These are phyloP conservation scores for Denticeps clupeoides DNA, from an alignment of 2,797 vertebrate genomes.

Conservation along the genomic window DNA sequence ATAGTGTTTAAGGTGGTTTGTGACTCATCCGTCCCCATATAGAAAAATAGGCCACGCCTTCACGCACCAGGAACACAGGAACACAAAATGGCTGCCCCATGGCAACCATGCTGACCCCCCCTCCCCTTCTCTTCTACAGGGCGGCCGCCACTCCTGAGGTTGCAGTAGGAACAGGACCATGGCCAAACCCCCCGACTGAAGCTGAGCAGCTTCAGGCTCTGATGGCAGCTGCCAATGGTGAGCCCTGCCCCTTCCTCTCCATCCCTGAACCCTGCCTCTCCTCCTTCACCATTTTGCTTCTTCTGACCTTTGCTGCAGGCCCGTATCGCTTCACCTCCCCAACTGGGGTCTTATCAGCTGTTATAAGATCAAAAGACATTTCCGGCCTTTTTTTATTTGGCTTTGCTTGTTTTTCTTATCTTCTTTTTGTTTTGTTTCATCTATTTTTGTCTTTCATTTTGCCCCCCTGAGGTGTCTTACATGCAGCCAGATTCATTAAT, in stretches of 20 bases:
- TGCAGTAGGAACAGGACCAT: constrained; percentile 88
- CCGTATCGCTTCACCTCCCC: no score
- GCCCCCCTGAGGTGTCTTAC: constrained; percentile 12
- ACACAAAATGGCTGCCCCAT: constrained; percentile 29
- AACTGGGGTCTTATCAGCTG: no score
- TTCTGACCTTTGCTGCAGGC: no score
- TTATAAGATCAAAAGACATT: no score
- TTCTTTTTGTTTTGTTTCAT: background rate
- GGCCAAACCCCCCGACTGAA: constrained; percentile 95
- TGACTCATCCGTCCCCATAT: no score
- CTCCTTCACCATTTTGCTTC: background rate
- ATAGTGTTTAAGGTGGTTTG: no score
- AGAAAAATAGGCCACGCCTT: no score
- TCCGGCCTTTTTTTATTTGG: no score
- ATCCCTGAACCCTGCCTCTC: constrained; percentile 1
- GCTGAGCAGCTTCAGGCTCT: constrained; percentile 94
- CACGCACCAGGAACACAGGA: constrained; percentile 4
- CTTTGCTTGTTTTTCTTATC: background rate
- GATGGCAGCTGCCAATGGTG: constrained; percentile 93
- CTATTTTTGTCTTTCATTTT: background rate
- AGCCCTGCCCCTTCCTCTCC: constrained; percentile 33
- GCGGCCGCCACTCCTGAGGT: constrained; percentile 74
- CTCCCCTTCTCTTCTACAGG: constrained; percentile 37
- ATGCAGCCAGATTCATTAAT: constrained; percentile 32
- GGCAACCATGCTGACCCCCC: constrained; percentile 4